Evolutionary conservation across 2,888 invertebrate genomes (phyloP).

Genomic region (Torymus auratus): DNA sequence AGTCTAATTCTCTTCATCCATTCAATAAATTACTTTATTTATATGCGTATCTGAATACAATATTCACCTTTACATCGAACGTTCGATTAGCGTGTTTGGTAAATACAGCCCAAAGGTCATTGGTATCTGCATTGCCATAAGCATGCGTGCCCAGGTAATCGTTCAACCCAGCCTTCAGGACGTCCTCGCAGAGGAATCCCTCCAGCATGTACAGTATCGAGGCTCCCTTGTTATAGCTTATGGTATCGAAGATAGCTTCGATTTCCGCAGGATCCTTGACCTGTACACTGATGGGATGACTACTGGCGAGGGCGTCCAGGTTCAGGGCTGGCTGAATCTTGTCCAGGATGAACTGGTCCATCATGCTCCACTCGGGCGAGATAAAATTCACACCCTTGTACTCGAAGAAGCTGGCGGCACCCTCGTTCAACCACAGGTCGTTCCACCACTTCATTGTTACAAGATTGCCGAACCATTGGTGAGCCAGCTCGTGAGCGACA

Average conservation of each 20-base stretch:
- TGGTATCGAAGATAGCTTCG: slow-evolving; percentile 86
- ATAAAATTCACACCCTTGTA: slow-evolving; percentile 84
- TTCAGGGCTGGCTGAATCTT: slow-evolving; percentile 84
- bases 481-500: slow-evolving; percentile 85
- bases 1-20: no score
- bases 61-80: slow-evolving; percentile 81
- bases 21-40: no score
- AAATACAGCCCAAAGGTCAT: slow-evolving; percentile 89
- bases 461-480: slow-evolving; percentile 94
- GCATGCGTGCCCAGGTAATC: slow-evolving; percentile 84
- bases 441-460: slow-evolving; percentile 98
- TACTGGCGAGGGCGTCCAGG: slow-evolving; percentile 83
- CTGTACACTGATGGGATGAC: slow-evolving; percentile 84
- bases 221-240: slow-evolving; percentile 87
- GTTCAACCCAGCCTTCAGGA: slow-evolving; percentile 81
- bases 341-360: slow-evolving; percentile 84
- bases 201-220: slow-evolving; percentile 85
- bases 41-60: not conserved
- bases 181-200: slow-evolving; percentile 82
- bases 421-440: slow-evolving; percentile 94
- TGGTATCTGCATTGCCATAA: slow-evolving; percentile 85
- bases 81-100: slow-evolving; percentile 82
- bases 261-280: slow-evolving; percentile 85
- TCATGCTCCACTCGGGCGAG: slow-evolving; percentile 83
- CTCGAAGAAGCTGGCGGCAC: slow-evolving; percentile 89